These are phyloP conservation scores for Labroides dimidiatus DNA, from an alignment of 2,797 vertebrate genomes.

Conservation along the genomic window DNA sequence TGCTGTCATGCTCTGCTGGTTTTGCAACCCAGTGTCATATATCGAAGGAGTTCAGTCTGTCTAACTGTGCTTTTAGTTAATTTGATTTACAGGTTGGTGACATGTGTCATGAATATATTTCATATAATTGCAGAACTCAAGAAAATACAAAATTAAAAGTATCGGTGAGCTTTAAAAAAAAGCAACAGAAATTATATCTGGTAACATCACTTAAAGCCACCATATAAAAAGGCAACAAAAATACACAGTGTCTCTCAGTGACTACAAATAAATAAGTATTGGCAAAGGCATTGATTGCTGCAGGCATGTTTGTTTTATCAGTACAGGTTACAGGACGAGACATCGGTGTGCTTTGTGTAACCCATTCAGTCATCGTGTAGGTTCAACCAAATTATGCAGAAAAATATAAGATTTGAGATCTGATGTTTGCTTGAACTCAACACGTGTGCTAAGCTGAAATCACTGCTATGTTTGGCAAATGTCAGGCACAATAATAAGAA, in stretches of 20 bases:
- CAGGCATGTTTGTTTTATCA: conserved; percentile 66
- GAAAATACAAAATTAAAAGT: conserved; percentile 54
- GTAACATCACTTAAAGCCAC: conserved; percentile 63
- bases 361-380: conserved; percentile 55
- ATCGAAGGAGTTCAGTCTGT: conserved; percentile 62
- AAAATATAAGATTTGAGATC: conserved; percentile 53
- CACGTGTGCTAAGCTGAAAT: conserved; percentile 69
- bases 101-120: conserved; percentile 64
- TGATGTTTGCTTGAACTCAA: conserved; percentile 57
- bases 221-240: conserved; percentile 61
- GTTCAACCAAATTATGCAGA: conserved; percentile 59
- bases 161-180: conserved; percentile 54
- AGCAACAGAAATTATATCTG: conserved; percentile 61
- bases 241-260: conserved; percentile 72
- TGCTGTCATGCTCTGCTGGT: conserved; percentile 64
- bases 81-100: conserved; percentile 66
- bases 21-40: conserved; percentile 71
- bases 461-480: conserved; percentile 75
- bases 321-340: conserved; percentile 65
- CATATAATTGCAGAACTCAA: conserved; percentile 69
- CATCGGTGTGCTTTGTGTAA: conserved; percentile 64
- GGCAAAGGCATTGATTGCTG: conserved; percentile 73
- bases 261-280: conserved; percentile 76
- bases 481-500: conserved; percentile 81
- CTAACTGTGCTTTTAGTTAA: conserved; percentile 56